Percentiles rank a stretch among this genome's conserved stretches.
These are phyloP conservation scores for Phymastichus coffea DNA, from an alignment of 1,140 invertebrate genomes.

Conservation along the genomic window DNA sequence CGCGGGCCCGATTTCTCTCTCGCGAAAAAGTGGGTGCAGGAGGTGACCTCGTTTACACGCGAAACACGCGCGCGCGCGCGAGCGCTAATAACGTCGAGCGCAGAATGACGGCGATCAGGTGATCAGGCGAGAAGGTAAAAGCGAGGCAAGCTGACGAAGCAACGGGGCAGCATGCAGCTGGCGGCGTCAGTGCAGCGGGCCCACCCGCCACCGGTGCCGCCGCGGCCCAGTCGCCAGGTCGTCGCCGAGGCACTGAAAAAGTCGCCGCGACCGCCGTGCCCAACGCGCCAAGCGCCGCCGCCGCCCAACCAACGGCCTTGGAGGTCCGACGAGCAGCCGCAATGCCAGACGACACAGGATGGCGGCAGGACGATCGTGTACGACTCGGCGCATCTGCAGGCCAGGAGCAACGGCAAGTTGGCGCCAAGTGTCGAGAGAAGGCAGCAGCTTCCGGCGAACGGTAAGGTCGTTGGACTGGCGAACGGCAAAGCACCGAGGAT, in stretches of 20 bases:
- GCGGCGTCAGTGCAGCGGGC: constrained; percentile 47
- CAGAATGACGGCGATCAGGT: background rate
- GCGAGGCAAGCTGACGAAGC: background rate
- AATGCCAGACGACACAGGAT: constrained; percentile 36
- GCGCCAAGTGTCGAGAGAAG: constrained; percentile 9
- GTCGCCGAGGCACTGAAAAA: constrained; percentile 70
- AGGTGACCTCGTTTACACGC: constrained; percentile 6
- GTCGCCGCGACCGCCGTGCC: constrained; percentile 58
- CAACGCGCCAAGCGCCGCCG: constrained; percentile 53
- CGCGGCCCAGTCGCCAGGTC: constrained; percentile 67
- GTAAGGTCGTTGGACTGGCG: background rate
- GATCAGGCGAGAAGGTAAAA: background rate
- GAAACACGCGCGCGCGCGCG: background rate
- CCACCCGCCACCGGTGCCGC: constrained; percentile 72
- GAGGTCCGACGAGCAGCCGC: constrained; percentile 55
- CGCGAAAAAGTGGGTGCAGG: constrained; percentile 7
- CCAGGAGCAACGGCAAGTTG: constrained; percentile 32
- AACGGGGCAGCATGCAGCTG: constrained; percentile 44
- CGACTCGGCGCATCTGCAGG: constrained; percentile 27
- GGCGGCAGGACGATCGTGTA: constrained; percentile 34
- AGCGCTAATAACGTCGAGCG: background rate
- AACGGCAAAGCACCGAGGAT: constrained; percentile 22
- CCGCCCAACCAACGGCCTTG: constrained; percentile 52
- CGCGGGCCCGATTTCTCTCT: background rate
- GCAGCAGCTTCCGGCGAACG: background rate